These are phyloP conservation scores for Colletes gigas DNA, from an alignment of 1,140 invertebrate species.

Conservation along the genomic window DNA sequence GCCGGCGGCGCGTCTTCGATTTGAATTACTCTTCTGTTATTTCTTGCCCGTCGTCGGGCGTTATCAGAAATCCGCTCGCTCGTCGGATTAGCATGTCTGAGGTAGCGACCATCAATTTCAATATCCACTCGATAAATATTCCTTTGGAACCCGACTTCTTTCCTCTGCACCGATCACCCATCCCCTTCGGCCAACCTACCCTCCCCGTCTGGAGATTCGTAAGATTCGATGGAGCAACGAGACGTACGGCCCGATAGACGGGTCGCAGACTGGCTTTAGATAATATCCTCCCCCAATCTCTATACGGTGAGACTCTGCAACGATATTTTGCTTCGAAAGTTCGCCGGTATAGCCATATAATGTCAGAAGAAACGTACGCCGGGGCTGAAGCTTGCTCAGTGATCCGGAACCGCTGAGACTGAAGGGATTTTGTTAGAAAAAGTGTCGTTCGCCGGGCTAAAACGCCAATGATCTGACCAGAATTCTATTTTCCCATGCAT, in stretches of 20 bases:
- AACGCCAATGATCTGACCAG: too few species aligned
- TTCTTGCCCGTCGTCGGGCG: constrained; percentile 66
- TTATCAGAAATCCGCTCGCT: constrained; percentile 69
- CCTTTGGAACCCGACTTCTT: constrained; percentile 69
- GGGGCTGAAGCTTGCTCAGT: background rate
- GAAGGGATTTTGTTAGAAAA: background rate
- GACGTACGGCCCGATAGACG: constrained; percentile 63
- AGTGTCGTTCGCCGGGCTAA: background rate
- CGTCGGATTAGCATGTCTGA: constrained; percentile 74
- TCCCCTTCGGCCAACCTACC: background rate
- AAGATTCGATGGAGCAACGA: constrained; percentile 63
- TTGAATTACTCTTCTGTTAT: constrained; percentile 69
- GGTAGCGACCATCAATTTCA: constrained; percentile 73
- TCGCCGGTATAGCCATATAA: constrained; percentile 27
- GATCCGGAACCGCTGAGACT: constrained; percentile 17
- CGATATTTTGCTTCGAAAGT: constrained; percentile 62
- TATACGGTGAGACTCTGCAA: constrained; percentile 42
- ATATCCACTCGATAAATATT: constrained; percentile 75
- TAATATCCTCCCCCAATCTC: constrained; percentile 63
- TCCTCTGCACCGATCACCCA: constrained; percentile 55
- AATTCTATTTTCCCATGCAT: too few species aligned
- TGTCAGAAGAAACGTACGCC: constrained; percentile 9
- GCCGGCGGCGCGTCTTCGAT: constrained; percentile 65
- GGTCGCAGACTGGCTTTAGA: constrained; percentile 66
- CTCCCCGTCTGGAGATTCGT: constrained; percentile 51